These are phyloP conservation scores for Homalodisca vitripennis DNA, from an alignment of 1,140 invertebrate species.

Conservation along the genomic window DNA sequence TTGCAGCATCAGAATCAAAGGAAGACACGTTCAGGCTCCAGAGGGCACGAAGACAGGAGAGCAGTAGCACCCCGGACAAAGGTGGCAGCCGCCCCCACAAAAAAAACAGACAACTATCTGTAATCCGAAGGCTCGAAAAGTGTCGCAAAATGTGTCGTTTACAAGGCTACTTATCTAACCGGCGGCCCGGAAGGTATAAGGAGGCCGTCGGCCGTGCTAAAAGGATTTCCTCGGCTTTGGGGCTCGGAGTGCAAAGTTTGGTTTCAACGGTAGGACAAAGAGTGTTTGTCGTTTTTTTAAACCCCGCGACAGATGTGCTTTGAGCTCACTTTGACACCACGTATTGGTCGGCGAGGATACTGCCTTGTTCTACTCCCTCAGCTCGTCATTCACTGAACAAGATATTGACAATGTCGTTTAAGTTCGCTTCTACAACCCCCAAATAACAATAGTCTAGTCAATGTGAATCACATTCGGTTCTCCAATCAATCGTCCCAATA, in stretches of 20 bases:
- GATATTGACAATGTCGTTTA: too few species aligned
- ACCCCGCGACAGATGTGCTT: too few species aligned
- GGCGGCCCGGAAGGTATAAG: slow-evolving; percentile 1
- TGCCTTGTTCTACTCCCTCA: background rate
- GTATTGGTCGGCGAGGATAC: background rate
- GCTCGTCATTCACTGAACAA: too few species aligned
- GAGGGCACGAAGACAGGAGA: background rate
- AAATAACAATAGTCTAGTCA: too few species aligned
- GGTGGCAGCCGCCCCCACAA: background rate
- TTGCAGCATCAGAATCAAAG: too few species aligned
- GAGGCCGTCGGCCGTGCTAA: background rate
- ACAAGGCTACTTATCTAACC: slow-evolving; percentile 9
- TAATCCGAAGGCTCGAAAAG: slow-evolving; percentile 12
- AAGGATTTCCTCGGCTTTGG: background rate
- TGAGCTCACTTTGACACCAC: too few species aligned
- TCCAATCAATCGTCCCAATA: too few species aligned
- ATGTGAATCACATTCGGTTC: too few species aligned
- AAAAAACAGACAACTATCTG: background rate
- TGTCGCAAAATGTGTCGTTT: slow-evolving; percentile 15
- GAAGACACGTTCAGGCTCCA: too few species aligned
- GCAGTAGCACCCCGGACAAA: background rate
- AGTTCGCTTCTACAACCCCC: too few species aligned
- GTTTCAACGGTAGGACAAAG: background rate
- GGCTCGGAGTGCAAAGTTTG: slow-evolving; percentile 9
- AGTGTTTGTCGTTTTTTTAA: slow-evolving; percentile 8